phyloP scores from a whole-genome alignment of 2,113 vertebrate species.

The Ailurus styani region DNA sequence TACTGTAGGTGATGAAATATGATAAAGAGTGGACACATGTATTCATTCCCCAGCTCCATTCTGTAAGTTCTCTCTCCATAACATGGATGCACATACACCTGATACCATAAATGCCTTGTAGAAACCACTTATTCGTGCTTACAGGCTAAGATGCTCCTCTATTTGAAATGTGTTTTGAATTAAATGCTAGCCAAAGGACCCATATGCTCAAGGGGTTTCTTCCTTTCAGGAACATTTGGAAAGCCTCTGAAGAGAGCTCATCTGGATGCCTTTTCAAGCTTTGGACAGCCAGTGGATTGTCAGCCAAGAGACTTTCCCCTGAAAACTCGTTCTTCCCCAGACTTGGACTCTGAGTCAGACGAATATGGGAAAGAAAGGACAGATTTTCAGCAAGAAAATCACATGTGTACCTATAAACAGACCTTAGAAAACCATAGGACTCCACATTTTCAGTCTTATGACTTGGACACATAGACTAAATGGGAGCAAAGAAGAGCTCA shows the following conservation, averaged over 20 bases:
- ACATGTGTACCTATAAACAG: slow-evolving; percentile 79
- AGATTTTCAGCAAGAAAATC: slow-evolving; percentile 78
- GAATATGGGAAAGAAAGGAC: slow-evolving; percentile 76
- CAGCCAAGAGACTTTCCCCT: slow-evolving; percentile 77
- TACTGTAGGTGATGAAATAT: not conserved
- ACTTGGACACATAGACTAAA: slow-evolving; percentile 84
- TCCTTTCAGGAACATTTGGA: slow-evolving; percentile 92
- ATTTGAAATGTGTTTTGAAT: not conserved
- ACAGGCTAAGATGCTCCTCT: not conserved
- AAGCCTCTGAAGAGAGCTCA: slow-evolving; percentile 90
- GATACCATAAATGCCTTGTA: not conserved
- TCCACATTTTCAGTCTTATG: slow-evolving; percentile 77
- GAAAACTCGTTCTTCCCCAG: slow-evolving; percentile 81
- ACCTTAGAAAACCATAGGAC: slow-evolving; percentile 85
- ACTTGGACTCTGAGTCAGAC: slow-evolving; percentile 82
- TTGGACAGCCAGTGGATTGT: slow-evolving; percentile 65
- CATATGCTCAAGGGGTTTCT: not conserved
- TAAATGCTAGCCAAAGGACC: not conserved
- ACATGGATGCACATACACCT: accelerated
- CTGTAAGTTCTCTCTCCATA: not conserved
- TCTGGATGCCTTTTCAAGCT: slow-evolving; percentile 80
- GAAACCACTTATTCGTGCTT: not conserved
- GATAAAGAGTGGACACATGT: not conserved
- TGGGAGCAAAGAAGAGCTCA: slow-evolving; percentile 77
- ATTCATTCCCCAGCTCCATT: not conserved